Evolutionary conservation across 2,888 invertebrate genomes (phyloP), one percentile per base, ranked within the genome.

Genomic region (Andricus quercusramuli): DNA sequence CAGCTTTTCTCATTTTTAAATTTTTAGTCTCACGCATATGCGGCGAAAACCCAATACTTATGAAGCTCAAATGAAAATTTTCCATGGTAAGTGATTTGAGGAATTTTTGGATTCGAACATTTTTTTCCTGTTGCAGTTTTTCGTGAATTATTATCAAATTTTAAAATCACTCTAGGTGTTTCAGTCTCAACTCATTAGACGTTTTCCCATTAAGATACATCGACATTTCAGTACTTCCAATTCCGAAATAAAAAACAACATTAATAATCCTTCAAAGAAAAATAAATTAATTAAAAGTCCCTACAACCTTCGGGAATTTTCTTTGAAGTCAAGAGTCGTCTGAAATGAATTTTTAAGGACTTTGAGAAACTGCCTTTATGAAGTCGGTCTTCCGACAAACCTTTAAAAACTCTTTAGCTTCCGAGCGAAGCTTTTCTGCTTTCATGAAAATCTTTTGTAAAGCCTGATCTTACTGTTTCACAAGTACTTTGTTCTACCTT

Each of bases 391-490:
- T n/a, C 13, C 32, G 74, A 59, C 74, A 74, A 37, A 74, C 32
- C 74, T 74, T 74, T 59, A 32, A 56, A 74, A 74, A 32, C 37
- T 74, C 74, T 56, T 74, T 22, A 74, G 74, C 47, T 70, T 29
- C 29, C 29, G 29, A 70, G 51, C 70, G 20, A 51, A 51, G 20
- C 70, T 51, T 68, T 67, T 68, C 68, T 22, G 47, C 70, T 70
- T 74, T 37, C 32, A 74, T 56, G 51, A 56, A 56, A 74, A 37
- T 74, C 32, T 51, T 74, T 74, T 74, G 56, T 74, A 2, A 74
- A 74, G n/a, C 22, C 20, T n/a, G 20, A 51, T 56, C 56, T 56
- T 70, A 51, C 51, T 37, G n/a, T 59, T 74, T 74, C 56, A 59
- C 37, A 20, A 3, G 32, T 32, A 13, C 70, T 47, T 56, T 70